Percentiles rank a stretch among this genome's conserved stretches.
Conservation (phyloP, 1,140 invertebrate genomes). For the Atta texana region DNA sequence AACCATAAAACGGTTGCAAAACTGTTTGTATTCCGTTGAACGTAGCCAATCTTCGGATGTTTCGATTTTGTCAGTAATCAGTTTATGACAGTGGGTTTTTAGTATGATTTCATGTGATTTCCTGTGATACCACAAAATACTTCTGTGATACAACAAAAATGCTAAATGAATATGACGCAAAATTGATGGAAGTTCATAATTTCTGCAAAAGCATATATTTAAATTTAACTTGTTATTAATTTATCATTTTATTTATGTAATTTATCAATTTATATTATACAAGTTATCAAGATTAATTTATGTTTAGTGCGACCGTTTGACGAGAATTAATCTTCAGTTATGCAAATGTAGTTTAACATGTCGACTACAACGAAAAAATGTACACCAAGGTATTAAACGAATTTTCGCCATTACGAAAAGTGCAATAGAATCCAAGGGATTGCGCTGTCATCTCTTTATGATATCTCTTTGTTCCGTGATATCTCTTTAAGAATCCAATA, state of each 20-base stretch:
- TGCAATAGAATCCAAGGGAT: not conserved
- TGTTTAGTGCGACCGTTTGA: not conserved
- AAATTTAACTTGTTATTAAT: not conserved
- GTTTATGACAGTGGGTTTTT: not conserved
- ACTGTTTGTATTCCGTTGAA: too few relatives aligned
- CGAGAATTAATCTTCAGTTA: conserved; percentile 5
- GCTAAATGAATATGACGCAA: not conserved
- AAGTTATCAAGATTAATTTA: conserved; percentile 3
- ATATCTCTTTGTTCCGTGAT: too few relatives aligned
- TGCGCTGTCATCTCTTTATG: too few relatives aligned
- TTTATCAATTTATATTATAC: not conserved
- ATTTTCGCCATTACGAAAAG: not conserved
- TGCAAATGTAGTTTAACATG: conserved; percentile 2
- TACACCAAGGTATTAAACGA: not conserved
- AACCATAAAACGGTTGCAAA: too few relatives aligned
- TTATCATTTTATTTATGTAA: not conserved
- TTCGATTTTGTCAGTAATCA: not conserved
- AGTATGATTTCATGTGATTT: conserved; percentile 5
- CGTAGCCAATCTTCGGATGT: not conserved
- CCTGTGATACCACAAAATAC: not conserved
- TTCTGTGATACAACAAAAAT: conserved; percentile 27
- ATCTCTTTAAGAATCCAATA: not conserved
- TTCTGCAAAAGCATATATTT: not conserved
- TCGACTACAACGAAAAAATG: conserved; percentile 2
- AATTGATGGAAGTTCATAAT: not conserved